A percentile compares a stretch with the other conserved stretches of the same genome.
Conservation (phyloP, 2,888 invertebrate genomes). For the Eupeodes luniger region DNA sequence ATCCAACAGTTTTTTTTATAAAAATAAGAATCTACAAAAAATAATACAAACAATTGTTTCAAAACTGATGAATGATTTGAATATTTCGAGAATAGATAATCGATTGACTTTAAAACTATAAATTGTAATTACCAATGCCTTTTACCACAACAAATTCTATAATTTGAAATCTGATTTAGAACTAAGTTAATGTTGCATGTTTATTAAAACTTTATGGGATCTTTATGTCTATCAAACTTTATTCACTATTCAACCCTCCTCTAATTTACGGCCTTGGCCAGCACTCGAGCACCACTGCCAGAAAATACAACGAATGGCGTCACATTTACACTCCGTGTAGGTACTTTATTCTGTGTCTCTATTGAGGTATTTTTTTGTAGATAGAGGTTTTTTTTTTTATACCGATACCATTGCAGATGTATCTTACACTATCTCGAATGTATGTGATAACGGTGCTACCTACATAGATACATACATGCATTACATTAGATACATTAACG, state of each 20-base stretch:
- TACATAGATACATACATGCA: background rate
- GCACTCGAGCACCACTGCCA: conserved; percentile 1
- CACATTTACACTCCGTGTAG: conserved; percentile 38
- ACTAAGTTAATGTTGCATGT: too few species aligned
- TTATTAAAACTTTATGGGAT: background rate
- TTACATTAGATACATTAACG: too few species aligned
- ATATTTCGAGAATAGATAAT: too few species aligned
- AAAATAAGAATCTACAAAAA: too few species aligned
- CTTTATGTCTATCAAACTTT: too few species aligned
- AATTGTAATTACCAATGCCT: too few species aligned
- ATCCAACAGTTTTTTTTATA: too few species aligned
- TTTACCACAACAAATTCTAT: too few species aligned
- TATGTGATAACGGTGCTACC: conserved; percentile 39
- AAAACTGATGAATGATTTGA: too few species aligned
- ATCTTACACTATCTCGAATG: conserved; percentile 49
- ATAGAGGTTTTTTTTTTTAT: background rate
- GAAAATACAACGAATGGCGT: conserved; percentile 42
- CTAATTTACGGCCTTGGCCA: background rate
- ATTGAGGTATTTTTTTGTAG: conserved; percentile 36
- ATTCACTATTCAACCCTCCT: background rate
- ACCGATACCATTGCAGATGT: conserved; percentile 45
- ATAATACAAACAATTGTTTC: too few species aligned
- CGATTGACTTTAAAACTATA: too few species aligned
- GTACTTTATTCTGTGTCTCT: background rate
- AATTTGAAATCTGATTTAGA: too few species aligned